Percentiles rank a stretch among this genome's conserved stretches.
These are phyloP conservation scores for Lagodon rhomboides DNA, from an alignment of 2,797 vertebrate genomes.

Conservation along the genomic window DNA sequence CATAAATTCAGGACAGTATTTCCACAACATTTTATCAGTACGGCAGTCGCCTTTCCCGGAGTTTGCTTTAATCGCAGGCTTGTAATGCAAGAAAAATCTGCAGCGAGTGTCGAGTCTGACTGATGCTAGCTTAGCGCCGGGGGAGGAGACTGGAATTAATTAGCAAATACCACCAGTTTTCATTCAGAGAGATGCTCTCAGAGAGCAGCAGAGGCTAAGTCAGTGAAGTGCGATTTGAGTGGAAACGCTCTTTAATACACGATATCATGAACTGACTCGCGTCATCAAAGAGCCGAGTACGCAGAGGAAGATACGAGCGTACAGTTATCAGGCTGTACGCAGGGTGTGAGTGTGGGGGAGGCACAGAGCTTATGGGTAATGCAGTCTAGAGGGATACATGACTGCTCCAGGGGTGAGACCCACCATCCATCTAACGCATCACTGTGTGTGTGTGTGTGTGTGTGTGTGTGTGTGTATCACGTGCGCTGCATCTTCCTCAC, in stretches of 20 bases:
- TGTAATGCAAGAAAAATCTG: background rate
- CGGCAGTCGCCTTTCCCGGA: background rate
- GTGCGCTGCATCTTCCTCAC: constrained; percentile 19
- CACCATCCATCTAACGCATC: constrained; percentile 18
- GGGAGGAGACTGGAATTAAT: background rate
- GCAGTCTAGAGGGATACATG: constrained; percentile 20
- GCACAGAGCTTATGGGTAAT: constrained; percentile 36
- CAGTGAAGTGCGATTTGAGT: background rate
- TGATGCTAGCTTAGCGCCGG: background rate
- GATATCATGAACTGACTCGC: constrained; percentile 12
- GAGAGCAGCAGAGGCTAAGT: background rate
- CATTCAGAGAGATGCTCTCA: background rate
- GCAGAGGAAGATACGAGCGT: constrained; percentile 17
- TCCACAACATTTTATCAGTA: background rate
- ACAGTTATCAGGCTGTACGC: constrained; percentile 8
- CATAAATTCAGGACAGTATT: background rate
- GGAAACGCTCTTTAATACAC: background rate
- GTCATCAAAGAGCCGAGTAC: constrained; percentile 11
- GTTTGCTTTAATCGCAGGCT: background rate
- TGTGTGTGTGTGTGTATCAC: background rate
- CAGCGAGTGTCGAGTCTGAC: background rate
- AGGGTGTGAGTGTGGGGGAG: constrained; percentile 42
- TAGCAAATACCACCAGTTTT: background rate
- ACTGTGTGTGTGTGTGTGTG: background rate
- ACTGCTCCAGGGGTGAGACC: constrained; percentile 25